Base-by-base conservation (phyloP, 1,140 invertebrate species). In the Drosophila oshimai region DNA sequence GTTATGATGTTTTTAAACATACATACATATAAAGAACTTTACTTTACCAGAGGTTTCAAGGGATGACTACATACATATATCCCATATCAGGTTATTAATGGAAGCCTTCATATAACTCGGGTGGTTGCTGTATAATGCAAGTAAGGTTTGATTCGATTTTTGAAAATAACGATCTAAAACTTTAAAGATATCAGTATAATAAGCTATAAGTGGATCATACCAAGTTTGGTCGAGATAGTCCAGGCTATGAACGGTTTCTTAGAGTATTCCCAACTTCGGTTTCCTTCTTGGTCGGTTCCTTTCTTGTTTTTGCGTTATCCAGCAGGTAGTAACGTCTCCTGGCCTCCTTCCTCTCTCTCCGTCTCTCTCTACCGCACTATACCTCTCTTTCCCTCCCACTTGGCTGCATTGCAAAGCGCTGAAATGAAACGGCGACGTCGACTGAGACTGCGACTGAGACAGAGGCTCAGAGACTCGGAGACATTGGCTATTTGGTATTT, bases 281-380 rank as follows among this genome's bases (percentile, higher is more conserved):
- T 31, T 2, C 1, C 13, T 13, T 0, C 6, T 7, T 6, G 6
- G 9, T 10, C 20, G 9, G n/a, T 18, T n/a, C 26, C 9, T 42
- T 57, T 12, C 50, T 55, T 17, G 53, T n/a, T 33, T 42, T 29
- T 7, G 7, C 20, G 5, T 12, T 58, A 58, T 58, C 47, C 47
- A 36, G 47, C 54, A 58, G 54, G 55, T 58, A 55, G 49, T 37
- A 58, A 31, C 4, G 47, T 58, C 26, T 61, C 55, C 49, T 34
- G 57, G 34, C 17, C 47, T 57, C 46, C 28, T 49, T 7, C 49
- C 28, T 18, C n/a, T n/a, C n/a, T n/a, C 20, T 24, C n/a, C 7
- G 29, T 5, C 29, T 31, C 29, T 31, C 10, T 22, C 12, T 22
- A 22, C 22, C 42, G 26, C 9, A 18, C 15, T 45, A 9, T 12